phyloP scores from a whole-genome alignment of 2,888 invertebrate species.

The Pterostichus niger region DNA sequence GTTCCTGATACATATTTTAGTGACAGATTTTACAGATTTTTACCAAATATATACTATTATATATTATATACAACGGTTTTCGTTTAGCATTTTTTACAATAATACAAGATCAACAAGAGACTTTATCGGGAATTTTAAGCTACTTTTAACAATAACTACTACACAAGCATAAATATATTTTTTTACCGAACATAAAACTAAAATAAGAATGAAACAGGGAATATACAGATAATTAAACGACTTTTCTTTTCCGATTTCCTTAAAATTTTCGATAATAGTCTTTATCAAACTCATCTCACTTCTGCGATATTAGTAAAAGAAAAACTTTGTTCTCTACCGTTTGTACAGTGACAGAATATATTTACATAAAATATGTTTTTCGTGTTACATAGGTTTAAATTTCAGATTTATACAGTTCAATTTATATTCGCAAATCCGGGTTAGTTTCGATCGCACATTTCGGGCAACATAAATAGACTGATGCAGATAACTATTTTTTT shows the following conservation, averaged over 20 bases:
- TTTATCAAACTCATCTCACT: conserved; percentile 63
- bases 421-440: too few relatives aligned
- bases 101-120: conserved; percentile 4
- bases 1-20: conserved; percentile 76
- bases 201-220: conserved; percentile 4
- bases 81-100: conserved; percentile 70
- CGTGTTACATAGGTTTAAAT: conserved; percentile 63
- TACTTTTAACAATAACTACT: background rate
- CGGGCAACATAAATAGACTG: conserved; percentile 69
- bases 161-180: conserved; percentile 50
- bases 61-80: conserved; percentile 76
- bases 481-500: conserved; percentile 68
- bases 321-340: conserved; percentile 74
- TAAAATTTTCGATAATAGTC: conserved; percentile 34
- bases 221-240: background rate
- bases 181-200: conserved; percentile 13
- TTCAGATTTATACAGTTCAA: conserved; percentile 70
- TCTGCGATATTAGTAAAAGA: conserved; percentile 75
- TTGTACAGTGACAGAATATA: conserved; percentile 77
- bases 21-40: conserved; percentile 77
- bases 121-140: conserved; percentile 46
- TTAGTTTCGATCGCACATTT: conserved; percentile 62
- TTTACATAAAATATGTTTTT: conserved; percentile 66
- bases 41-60: conserved; percentile 76
- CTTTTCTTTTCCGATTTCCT: conserved; percentile 1